Evolutionary conservation across 2,113 vertebrate species (phyloP).

Genomic region (Collichthys lucidus): DNA sequence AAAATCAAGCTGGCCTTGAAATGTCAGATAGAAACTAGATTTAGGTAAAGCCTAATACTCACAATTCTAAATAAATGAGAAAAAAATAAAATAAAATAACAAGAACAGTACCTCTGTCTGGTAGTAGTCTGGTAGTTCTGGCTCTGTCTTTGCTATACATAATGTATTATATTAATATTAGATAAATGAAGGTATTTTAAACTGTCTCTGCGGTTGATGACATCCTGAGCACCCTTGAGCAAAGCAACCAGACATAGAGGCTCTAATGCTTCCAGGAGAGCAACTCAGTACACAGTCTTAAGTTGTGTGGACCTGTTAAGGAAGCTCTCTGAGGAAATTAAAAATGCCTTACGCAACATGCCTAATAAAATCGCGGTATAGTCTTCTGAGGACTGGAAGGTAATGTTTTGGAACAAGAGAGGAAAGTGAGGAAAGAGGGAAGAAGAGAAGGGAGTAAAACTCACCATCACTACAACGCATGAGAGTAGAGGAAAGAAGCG

Average conservation of each 20-base stretch:
- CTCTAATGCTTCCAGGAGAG: constrained; percentile 15
- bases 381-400: neutral
- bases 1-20: neutral
- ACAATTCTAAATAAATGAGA: neutral
- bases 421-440: neutral
- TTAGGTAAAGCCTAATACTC: neutral
- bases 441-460: neutral
- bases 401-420: constrained; percentile 4
- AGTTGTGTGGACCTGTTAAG: constrained; percentile 4
- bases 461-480: neutral
- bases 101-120: neutral
- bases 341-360: constrained; percentile 21
- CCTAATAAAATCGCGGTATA: constrained; percentile 33
- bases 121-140: neutral
- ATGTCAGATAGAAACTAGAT: neutral
- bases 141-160: neutral
- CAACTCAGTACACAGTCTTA: neutral
- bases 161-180: constrained; percentile 40
- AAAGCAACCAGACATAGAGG: constrained; percentile 12
- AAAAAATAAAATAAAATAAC: neutral
- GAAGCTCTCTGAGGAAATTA: constrained; percentile 27
- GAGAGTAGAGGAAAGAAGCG: neutral
- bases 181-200: constrained; percentile 31
- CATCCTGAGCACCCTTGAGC: constrained; percentile 15
- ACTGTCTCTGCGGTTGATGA: constrained; percentile 6